phyloP scores from a whole-genome alignment of 1,140 invertebrate species.

The Magallana angulata region DNA sequence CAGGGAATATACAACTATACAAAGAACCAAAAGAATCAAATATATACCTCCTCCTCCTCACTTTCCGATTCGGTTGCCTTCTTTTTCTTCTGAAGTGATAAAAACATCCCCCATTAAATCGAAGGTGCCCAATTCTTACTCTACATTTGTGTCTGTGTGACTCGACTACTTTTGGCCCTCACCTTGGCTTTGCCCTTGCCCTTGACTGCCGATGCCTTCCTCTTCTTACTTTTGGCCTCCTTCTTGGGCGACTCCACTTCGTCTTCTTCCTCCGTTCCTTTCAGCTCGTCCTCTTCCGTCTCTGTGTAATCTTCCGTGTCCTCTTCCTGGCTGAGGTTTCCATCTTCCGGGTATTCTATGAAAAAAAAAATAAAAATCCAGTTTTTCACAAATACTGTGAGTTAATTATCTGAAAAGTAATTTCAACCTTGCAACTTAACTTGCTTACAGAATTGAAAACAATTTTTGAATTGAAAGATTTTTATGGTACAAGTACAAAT shows the following conservation, averaged over 20 bases:
- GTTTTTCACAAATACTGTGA: background rate
- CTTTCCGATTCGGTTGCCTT: conserved; percentile 40
- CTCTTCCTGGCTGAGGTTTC: conserved; percentile 64
- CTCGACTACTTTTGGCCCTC: background rate
- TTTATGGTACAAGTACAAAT: no score
- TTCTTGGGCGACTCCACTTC: conserved; percentile 53
- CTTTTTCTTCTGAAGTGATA: conserved; percentile 53
- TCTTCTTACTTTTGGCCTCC: conserved; percentile 57
- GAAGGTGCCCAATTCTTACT: background rate
- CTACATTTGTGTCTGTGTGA: background rate
- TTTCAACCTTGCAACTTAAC: background rate
- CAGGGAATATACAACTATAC: background rate
- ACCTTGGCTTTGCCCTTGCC: conserved; percentile 61
- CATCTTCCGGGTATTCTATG: conserved; percentile 65
- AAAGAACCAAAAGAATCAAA: background rate
- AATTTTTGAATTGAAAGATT: background rate
- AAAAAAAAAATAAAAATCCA: background rate
- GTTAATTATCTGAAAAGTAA: background rate
- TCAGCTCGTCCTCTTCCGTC: conserved; percentile 61
- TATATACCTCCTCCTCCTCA: conserved; percentile 40
- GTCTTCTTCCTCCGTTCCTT: conserved; percentile 58
- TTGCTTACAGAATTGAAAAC: background rate
- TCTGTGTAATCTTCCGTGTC: conserved; percentile 60
- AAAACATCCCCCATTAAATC: conserved; percentile 20
- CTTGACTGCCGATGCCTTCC: conserved; percentile 58